Conservation (phyloP, 2,113 vertebrate genomes). For the Vanacampus margaritifer region DNA sequence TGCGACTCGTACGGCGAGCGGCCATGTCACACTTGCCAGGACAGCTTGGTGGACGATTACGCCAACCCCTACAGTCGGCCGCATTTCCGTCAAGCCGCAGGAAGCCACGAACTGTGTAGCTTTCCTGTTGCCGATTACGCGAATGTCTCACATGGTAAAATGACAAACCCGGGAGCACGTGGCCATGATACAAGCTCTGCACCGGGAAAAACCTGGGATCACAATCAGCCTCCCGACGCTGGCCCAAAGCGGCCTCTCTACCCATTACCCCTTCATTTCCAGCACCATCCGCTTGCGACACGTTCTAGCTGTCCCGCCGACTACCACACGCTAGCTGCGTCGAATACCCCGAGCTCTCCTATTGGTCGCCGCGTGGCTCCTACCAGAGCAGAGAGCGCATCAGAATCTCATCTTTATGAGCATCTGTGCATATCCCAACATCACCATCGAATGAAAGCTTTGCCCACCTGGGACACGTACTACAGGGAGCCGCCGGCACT, state of each 20-base stretch:
- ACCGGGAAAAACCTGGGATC: constrained; percentile 78
- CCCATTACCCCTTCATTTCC: constrained; percentile 80
- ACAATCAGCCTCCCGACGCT: constrained; percentile 81
- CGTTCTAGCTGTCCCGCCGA: constrained; percentile 88
- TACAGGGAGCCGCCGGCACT: constrained; percentile 78
- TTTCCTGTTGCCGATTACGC: constrained; percentile 75
- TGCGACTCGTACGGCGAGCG: constrained; percentile 84
- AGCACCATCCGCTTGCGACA: constrained; percentile 74
- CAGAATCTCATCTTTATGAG: constrained; percentile 86
- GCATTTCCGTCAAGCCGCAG: constrained; percentile 71
- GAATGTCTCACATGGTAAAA: constrained; percentile 75
- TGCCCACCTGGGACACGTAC: constrained; percentile 81
- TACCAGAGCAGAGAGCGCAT: constrained; percentile 83
- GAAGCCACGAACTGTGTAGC: constrained; percentile 74
- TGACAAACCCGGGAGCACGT: constrained; percentile 69
- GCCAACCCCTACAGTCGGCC: constrained; percentile 67
- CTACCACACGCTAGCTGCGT: constrained; percentile 73
- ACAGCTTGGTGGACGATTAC: constrained; percentile 80
- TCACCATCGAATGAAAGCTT: constrained; percentile 77
- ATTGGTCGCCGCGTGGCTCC: constrained; percentile 80
- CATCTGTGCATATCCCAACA: constrained; percentile 78
- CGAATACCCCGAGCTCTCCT: constrained; percentile 73
- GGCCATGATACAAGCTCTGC: constrained; percentile 78
- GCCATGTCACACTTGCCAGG: constrained; percentile 81
- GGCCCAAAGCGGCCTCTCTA: constrained; percentile 80